Evolutionary conservation across 2,797 vertebrate genomes (phyloP).

Genomic region (Melanotaenia maccullochi): DNA sequence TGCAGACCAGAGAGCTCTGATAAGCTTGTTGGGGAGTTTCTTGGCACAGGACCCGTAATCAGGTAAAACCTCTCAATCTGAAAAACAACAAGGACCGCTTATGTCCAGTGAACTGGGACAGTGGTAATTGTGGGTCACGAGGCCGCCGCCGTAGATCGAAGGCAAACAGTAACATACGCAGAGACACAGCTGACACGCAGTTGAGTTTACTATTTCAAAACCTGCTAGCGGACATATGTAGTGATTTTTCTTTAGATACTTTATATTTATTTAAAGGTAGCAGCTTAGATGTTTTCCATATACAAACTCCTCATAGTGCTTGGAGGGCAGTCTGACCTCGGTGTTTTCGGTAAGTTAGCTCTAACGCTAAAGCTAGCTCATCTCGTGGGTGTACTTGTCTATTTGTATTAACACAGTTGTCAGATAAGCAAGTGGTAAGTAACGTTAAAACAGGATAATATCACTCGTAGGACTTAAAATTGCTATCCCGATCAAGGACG

Average conservation of each 20-base stretch:
- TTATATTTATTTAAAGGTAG: rapidly evolving
- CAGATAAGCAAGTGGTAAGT: neutral
- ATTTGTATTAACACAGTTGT: neutral
- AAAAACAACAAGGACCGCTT: slow-evolving; percentile 16
- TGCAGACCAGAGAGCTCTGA: slow-evolving; percentile 79
- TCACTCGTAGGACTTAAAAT: neutral
- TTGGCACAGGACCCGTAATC: slow-evolving; percentile 80
- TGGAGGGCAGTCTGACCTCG: slow-evolving; percentile 24
- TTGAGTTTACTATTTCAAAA: slow-evolving; percentile 6
- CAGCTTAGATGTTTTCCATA: slow-evolving; percentile 3
- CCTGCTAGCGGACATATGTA: neutral
- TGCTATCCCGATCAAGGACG: neutral
- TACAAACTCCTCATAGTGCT: slow-evolving; percentile 6
- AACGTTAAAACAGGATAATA: neutral
- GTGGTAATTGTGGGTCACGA: slow-evolving; percentile 34
- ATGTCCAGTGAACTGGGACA: slow-evolving; percentile 15
- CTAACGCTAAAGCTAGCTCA: slow-evolving; percentile 37
- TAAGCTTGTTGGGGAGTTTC: slow-evolving; percentile 84
- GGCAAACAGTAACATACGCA: slow-evolving; percentile 37
- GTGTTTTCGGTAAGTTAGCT: slow-evolving; percentile 60
- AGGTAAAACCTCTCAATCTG: slow-evolving; percentile 76
- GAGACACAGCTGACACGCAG: slow-evolving; percentile 7
- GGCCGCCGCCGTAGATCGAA: slow-evolving; percentile 22
- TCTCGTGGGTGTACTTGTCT: neutral
- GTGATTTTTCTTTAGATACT: neutral